A percentile compares a stretch with the other conserved stretches of the same genome.
Conservation (phyloP, 2,888 invertebrate species). For the Polietes domitor region DNA sequence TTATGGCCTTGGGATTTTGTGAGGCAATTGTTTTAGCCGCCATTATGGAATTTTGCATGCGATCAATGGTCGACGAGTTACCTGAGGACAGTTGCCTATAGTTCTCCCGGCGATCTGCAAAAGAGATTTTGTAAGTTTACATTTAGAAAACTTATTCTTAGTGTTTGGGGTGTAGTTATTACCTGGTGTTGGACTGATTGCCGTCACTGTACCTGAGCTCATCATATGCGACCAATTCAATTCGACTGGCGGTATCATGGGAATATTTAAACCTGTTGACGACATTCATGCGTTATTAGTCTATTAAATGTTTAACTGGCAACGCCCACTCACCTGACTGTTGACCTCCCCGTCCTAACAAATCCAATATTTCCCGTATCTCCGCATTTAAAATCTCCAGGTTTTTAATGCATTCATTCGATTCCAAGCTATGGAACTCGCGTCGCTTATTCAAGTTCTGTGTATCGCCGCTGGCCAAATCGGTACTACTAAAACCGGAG, state of each 20-base stretch:
- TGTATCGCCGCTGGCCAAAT: conserved; percentile 83
- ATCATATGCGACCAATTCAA: conserved; percentile 77
- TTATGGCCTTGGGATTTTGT: conserved; percentile 81
- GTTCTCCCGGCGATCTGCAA: conserved; percentile 82
- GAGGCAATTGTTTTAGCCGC: conserved; percentile 80
- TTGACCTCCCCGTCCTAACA: conserved; percentile 83
- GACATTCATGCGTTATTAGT: neutral
- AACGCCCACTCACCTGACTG: conserved; percentile 71
- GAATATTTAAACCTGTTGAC: conserved; percentile 59
- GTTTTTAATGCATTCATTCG: conserved; percentile 86
- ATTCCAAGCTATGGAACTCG: conserved; percentile 83
- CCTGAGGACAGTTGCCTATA: conserved; percentile 82
- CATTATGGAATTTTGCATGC: conserved; percentile 80
- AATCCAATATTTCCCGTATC: conserved; percentile 87
- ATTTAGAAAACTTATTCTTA: conserved; percentile 34
- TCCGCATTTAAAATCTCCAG: conserved; percentile 87
- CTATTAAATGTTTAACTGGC: conserved; percentile 50
- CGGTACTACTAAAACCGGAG: conserved; percentile 85
- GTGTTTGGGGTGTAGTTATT: conserved; percentile 1
- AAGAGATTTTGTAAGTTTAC: conserved; percentile 68
- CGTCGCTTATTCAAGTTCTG: conserved; percentile 77
- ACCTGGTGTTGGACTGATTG: conserved; percentile 62
- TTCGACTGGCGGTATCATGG: conserved; percentile 75
- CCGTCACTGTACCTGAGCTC: conserved; percentile 58
- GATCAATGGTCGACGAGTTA: conserved; percentile 50